A percentile compares a stretch with the other conserved stretches of the same genome.
Evolutionary conservation across 2,888 invertebrate genomes (phyloP).

Genomic region (Dendrolimus pini): DNA sequence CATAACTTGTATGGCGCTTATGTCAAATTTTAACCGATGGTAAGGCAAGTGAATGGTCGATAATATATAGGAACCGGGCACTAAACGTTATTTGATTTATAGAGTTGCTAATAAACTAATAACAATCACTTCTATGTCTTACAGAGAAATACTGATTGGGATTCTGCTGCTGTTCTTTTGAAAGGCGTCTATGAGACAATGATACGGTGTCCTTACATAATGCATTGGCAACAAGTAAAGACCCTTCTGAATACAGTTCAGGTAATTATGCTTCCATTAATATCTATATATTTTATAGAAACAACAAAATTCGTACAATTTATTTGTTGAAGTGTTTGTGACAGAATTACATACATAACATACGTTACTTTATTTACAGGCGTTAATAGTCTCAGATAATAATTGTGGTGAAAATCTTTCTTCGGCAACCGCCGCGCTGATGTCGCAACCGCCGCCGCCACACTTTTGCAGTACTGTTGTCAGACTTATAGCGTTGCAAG

Average conservation of each 20-base stretch:
- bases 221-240: conserved; percentile 97
- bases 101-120: too few relatives aligned
- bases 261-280: conserved; percentile 60
- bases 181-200: conserved; percentile 97
- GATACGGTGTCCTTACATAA: conserved; percentile 94
- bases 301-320: too few relatives aligned
- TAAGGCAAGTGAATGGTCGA: too few relatives aligned
- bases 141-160: conserved; percentile 97
- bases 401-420: conserved; percentile 84
- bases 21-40: too few relatives aligned
- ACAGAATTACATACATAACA: not conserved
- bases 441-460: conserved; percentile 95
- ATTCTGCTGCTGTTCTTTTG: conserved; percentile 94
- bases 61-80: too few relatives aligned
- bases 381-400: conserved; percentile 87
- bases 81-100: too few relatives aligned
- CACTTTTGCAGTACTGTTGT: conserved; percentile 98
- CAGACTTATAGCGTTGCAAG: conserved; percentile 94
- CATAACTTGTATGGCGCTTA: too few relatives aligned
- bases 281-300: not conserved
- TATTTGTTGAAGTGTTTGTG: not conserved
- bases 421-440: conserved; percentile 89
- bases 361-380: conserved; percentile 53
- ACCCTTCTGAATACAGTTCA: conserved; percentile 90
- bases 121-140: too few relatives aligned